Conservation (phyloP, 2,113 vertebrate genomes). For the Geococcyx californianus region DNA sequence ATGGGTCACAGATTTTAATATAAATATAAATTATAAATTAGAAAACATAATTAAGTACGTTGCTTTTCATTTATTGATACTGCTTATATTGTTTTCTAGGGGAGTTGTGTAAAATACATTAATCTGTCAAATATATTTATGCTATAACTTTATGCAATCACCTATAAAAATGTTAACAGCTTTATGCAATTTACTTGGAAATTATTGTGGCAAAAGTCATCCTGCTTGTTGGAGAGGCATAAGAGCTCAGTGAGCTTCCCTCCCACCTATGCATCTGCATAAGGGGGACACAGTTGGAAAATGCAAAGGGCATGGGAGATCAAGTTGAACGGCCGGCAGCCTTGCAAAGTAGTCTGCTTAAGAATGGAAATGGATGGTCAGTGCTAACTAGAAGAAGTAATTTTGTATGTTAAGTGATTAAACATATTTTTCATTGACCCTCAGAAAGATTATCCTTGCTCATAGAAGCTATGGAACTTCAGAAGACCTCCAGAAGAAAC, state of each 20-base stretch:
- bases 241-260: background rate
- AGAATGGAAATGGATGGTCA: background rate
- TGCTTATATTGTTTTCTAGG: background rate
- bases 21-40: background rate
- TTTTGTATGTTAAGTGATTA: background rate
- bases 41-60: background rate
- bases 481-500: background rate
- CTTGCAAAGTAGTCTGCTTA: background rate
- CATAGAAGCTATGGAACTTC: background rate
- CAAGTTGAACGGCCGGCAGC: background rate
- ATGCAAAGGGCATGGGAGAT: background rate
- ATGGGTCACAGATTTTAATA: background rate
- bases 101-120: slow-evolving; percentile 1
- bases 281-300: background rate
- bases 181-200: background rate
- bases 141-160: background rate
- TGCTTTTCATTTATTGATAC: slow-evolving; percentile 17
- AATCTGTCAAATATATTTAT: slow-evolving; percentile 5
- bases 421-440: background rate
- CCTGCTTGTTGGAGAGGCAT: background rate
- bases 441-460: background rate
- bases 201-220: background rate
- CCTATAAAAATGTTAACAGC: slow-evolving; percentile 23
- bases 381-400: background rate
- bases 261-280: background rate